Evolutionary conservation across 2,888 invertebrate species (phyloP), one percentile per base, ranked within the genome.

Genomic region (Drosophila falleni): DNA sequence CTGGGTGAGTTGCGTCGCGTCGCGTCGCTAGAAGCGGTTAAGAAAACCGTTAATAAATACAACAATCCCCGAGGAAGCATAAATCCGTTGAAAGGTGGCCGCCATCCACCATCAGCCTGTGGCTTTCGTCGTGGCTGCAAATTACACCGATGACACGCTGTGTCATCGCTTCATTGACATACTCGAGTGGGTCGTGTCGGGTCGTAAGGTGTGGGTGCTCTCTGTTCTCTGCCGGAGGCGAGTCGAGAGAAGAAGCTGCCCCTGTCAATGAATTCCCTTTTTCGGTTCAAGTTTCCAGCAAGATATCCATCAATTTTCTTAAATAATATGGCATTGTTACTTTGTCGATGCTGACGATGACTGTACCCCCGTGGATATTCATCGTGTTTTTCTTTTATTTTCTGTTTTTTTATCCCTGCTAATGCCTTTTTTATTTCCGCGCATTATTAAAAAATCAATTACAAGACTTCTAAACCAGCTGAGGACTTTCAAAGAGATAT

Each of bases 71-170:
- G 53, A 74, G 81, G 83, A 71, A 71, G 66, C 15, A 39, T 49
- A 82, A 81, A 80, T 81, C 71, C 83, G 65, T 44, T 64, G 81
- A 73, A 78, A 61, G 63, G 69, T 60, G 58, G 64, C 50, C 31
- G 33, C 60, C 4, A 23, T 23, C 3, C 23, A 53, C 44, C 33
- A n/a, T 39, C 19, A 16, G 50, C 33, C 44, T 69, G 73, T 65
- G 66, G 67, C 69, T 64, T 72, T 61, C 15, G 60, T 62, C 81
- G 70, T 59, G 73, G 71, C 82, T 75, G 71, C 74, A 86, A 86
- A 86, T 86, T 86, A 87, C 89, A 76, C 73, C 74, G 86, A 84
- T 88, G 89, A 88, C 87, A 88, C 80, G 86, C 86, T 86, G 87
- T 63, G 86, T 86, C 86, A 87, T 88, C 80, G 88, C 86, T 63